Percentiles rank a stretch among this genome's conserved stretches.
Evolutionary conservation across 2,113 vertebrate genomes (phyloP).

Genomic region (Alligator sinensis): DNA sequence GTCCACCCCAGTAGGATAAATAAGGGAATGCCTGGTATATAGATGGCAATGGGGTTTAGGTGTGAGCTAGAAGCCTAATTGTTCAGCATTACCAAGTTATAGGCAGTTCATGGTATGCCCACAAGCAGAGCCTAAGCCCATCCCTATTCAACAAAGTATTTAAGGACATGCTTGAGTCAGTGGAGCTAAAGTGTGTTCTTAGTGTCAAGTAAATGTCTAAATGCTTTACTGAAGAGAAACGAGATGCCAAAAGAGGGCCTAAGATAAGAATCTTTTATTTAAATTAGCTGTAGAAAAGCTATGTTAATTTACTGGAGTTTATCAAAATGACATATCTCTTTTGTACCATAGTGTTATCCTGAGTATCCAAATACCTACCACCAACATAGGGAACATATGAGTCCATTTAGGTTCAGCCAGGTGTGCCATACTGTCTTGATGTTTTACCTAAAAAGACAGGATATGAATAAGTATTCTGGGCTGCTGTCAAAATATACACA

Average conservation of each 20-base stretch:
- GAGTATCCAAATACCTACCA: slow-evolving; percentile 82
- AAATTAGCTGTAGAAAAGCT: neutral
- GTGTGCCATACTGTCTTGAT: slow-evolving; percentile 83
- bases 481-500: slow-evolving; percentile 64
- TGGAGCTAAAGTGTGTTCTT: neutral
- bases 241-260: neutral
- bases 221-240: neutral
- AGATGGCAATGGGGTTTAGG: too few species aligned
- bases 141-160: neutral
- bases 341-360: neutral
- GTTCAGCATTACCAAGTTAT: too few species aligned
- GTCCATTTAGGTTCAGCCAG: slow-evolving; percentile 77
- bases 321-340: neutral
- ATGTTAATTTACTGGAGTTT: neutral
- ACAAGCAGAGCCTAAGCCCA: neutral
- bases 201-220: neutral
- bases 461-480: slow-evolving; percentile 9
- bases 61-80: too few species aligned
- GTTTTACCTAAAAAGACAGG: slow-evolving; percentile 79
- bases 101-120: too few species aligned
- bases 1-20: too few species aligned
- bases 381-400: slow-evolving; percentile 85
- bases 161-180: neutral
- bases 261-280: neutral
- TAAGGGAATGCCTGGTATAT: too few species aligned